A percentile compares a stretch with the other conserved stretches of the same genome.
These are phyloP conservation scores for Anolis sagrei DNA, from an alignment of 2,113 vertebrate species.

Conservation along the genomic window DNA sequence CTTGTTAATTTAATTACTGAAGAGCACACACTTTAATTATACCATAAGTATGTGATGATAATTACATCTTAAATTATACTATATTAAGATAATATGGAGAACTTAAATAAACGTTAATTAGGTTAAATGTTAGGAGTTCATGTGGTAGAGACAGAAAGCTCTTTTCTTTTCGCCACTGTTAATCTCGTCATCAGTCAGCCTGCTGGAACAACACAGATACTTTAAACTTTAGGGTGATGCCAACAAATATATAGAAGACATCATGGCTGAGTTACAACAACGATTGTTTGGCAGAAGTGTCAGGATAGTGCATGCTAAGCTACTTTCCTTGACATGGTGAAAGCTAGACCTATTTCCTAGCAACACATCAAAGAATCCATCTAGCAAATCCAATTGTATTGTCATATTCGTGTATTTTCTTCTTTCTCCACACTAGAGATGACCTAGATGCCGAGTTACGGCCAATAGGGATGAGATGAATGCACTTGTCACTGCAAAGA, in stretches of 20 bases:
- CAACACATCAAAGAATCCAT: neutral
- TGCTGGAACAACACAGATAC: neutral
- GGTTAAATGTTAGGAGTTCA: neutral
- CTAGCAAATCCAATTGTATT: neutral
- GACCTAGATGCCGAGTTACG: neutral
- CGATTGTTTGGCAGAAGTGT: neutral
- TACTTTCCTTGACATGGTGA: neutral
- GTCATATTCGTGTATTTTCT: neutral
- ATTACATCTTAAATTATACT: no score
- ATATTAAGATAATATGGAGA: no score
- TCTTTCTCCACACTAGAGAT: neutral
- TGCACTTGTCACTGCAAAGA: neutral
- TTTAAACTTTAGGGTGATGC: neutral
- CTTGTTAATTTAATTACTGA: neutral
- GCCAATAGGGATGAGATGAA: neutral
- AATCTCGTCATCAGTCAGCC: neutral
- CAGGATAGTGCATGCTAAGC: neutral
- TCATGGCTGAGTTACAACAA: neutral
- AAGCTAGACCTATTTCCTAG: neutral
- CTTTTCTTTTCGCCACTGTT: neutral
- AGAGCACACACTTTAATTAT: neutral
- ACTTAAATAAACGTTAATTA: neutral
- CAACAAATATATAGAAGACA: neutral
- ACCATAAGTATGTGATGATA: neutral
- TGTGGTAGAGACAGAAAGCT: neutral